A percentile compares a stretch with the other conserved stretches of the same genome.
Evolutionary conservation across 2,113 vertebrate species (phyloP).

Genomic region (Brachirus orientalis): DNA sequence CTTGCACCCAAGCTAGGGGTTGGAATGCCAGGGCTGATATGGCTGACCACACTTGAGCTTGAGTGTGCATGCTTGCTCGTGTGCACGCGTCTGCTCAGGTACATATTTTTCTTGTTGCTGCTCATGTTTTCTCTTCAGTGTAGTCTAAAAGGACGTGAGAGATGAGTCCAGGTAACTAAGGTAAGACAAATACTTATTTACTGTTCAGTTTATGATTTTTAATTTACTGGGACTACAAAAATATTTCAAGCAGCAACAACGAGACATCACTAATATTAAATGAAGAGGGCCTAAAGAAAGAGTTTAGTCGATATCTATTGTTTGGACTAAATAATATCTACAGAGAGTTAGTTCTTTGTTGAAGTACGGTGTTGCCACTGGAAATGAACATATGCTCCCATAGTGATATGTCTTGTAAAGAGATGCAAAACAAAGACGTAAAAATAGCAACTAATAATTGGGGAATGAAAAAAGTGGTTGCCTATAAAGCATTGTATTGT

Average conservation of each 20-base stretch:
- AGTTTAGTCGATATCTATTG: conserved; percentile 28
- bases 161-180: conserved; percentile 23
- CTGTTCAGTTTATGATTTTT: conserved; percentile 16
- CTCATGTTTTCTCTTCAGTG: conserved; percentile 9
- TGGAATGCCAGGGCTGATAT: conserved; percentile 73
- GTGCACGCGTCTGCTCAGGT: conserved; percentile 40
- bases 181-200: conserved; percentile 14
- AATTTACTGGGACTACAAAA: conserved; percentile 2
- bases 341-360: neutral
- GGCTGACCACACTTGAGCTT: conserved; percentile 55
- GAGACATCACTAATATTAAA: too few species aligned
- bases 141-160: conserved; percentile 13
- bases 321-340: neutral
- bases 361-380: conserved; percentile 25
- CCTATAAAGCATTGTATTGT: neutral
- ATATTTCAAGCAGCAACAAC: neutral
- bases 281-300: neutral
- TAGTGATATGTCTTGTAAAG: conserved; percentile 15
- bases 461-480: neutral
- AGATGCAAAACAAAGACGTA: conserved; percentile 23
- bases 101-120: conserved; percentile 19
- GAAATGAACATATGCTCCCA: conserved; percentile 9
- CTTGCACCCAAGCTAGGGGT: conserved; percentile 54
- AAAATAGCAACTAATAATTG: neutral
- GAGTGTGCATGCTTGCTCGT: conserved; percentile 38